Base-by-base conservation (phyloP, 1,140 invertebrate species). In the Hesperophylax magnus region DNA sequence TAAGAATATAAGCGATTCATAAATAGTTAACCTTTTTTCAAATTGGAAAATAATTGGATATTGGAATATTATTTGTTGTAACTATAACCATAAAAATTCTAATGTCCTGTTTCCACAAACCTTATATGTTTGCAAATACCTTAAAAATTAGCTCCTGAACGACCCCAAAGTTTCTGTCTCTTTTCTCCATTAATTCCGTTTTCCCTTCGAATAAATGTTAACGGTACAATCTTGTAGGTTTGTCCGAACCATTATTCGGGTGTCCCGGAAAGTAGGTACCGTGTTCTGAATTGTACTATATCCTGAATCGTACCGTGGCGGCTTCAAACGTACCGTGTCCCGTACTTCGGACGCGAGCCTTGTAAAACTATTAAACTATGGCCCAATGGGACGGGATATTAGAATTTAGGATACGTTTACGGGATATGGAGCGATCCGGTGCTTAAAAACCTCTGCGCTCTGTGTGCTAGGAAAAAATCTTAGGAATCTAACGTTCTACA, bases 301-400 rank as follows among this genome's bases (percentile, higher is more conserved):
- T 24, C 78, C 67, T 6, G 20, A 53, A 74, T 58, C 65, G 63
- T 76, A 81, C 69, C 27, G 61, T 24, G 65, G 74, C 47, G 65
- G 74, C 14, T 69, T 69, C 15, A 53, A 75, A 71, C 34, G 63
- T 47, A 47, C 39, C 39, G 14, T 47, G 39, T 47, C 39, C 39
- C 39, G 11, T 77, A 82, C 71, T n/a, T 67, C 54, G 74, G 77
- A 34, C 63, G 56, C 56, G 24, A 79, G 76, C 75, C 82, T 83
- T 83, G 82, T 83, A 83, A 83, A 83, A 83, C 82, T 83, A 83
- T 83, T 80, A 83, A 80, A 78, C 47, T 54, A 76, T 75, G 53
- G 15, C 78, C 81, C 67, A 22, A 20, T 52, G 81, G 81, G 81
- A 77, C 72, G 67, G 65, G 63, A 78, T 80, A 83, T 83, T 83